A percentile compares a stretch with the other conserved stretches of the same genome.
These are phyloP conservation scores for Tineola bisselliella DNA, from an alignment of 2,888 invertebrate species.

Conservation along the genomic window DNA sequence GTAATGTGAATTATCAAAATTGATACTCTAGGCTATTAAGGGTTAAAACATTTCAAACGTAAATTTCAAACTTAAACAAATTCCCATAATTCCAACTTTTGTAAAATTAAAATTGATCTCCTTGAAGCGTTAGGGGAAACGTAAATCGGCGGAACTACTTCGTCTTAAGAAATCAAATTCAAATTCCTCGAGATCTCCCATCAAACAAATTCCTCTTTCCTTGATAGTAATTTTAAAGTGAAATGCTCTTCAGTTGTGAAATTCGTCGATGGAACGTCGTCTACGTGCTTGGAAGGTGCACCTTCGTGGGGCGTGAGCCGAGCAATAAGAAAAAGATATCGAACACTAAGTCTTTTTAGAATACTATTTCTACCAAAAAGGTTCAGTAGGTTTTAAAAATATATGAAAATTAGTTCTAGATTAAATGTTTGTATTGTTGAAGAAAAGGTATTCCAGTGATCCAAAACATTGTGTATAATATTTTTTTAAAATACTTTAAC, in stretches of 20 bases:
- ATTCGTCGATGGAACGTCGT: conserved; percentile 5
- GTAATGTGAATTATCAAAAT: too few species aligned
- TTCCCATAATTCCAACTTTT: not conserved
- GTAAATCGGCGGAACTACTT: not conserved
- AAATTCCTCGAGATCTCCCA: conserved; percentile 3
- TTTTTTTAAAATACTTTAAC: too few species aligned
- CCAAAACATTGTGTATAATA: too few species aligned
- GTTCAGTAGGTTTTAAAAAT: not conserved
- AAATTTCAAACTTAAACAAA: too few species aligned
- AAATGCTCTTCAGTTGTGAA: conserved; percentile 8
- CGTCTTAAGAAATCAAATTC: conserved; percentile 11
- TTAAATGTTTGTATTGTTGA: too few species aligned
- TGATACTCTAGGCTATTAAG: too few species aligned
- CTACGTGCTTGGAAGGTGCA: not conserved
- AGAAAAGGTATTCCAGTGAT: too few species aligned
- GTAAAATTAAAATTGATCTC: not conserved
- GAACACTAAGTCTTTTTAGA: not conserved
- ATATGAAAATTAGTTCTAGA: not conserved
- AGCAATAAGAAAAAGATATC: not conserved
- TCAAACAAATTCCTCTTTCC: conserved; percentile 11
- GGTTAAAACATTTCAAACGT: too few species aligned
- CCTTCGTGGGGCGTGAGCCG: not conserved
- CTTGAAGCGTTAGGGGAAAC: not conserved
- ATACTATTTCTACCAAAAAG: not conserved
- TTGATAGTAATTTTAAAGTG: not conserved